Evolutionary conservation across 2,113 vertebrate genomes (phyloP).

Genomic region (Cochlearius cochlearius): DNA sequence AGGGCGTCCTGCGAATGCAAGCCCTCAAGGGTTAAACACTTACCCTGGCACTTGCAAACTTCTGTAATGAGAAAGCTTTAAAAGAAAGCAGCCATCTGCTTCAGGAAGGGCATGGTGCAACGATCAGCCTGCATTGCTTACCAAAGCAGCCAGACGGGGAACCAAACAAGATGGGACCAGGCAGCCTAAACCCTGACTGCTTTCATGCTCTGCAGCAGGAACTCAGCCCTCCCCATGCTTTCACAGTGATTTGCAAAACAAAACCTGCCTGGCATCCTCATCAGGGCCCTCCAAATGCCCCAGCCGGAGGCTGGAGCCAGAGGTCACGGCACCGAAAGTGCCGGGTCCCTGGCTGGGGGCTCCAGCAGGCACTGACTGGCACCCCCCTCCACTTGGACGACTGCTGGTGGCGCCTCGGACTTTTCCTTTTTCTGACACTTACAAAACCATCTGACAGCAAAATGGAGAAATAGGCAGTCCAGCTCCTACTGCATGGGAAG

Average conservation of each 20-base stretch:
- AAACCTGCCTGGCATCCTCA: not conserved
- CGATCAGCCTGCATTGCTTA: slow-evolving; percentile 51
- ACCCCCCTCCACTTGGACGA: accelerated
- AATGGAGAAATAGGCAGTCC: not conserved
- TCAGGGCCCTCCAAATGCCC: not conserved
- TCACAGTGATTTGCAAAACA: not conserved
- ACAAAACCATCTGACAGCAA: not conserved
- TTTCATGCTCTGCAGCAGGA: not conserved
- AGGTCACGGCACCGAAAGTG: not conserved
- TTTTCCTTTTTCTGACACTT: not conserved
- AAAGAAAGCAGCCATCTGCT: slow-evolving; percentile 54
- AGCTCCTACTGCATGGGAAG: not conserved
- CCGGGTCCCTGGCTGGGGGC: no score
- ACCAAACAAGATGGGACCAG: not conserved
- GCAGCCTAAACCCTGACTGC: not conserved
- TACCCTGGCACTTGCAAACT: not conserved
- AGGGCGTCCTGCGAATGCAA: not conserved
- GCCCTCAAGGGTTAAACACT: slow-evolving; percentile 42
- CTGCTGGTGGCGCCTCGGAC: accelerated
- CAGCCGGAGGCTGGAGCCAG: not conserved
- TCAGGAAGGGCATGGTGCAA: slow-evolving; percentile 40
- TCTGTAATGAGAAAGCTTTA: slow-evolving; percentile 49
- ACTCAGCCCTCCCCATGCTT: not conserved
- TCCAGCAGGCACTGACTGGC: accelerated
- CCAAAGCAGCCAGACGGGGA: slow-evolving; percentile 12